Base-by-base conservation (phyloP, 2,888 invertebrate genomes). In the Tinea semifulvella region DNA sequence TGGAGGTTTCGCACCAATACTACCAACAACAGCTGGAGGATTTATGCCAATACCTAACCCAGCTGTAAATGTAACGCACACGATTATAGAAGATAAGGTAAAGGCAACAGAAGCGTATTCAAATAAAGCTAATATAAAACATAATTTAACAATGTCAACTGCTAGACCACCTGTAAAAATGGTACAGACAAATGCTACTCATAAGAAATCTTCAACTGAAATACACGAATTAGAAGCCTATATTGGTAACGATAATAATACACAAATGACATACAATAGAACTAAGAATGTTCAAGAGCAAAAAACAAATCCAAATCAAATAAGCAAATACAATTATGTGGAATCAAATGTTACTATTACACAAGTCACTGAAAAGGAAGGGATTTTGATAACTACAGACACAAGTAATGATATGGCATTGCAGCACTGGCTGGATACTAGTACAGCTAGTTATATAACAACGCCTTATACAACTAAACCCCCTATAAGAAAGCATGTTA, bases 1-100 rank as follows among this genome's bases (percentile, higher is more conserved):
- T 14, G 91, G 91, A 11, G 92, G 92, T 1, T 93, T 93, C 60
- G 75, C 87, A 10, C 93, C 93, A 11, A 83, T 91, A 56, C 61
- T 91, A 13, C 91, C 92, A 1, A 86, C 86, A 27, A 84, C 84
- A 42, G 75, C 85, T 48, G 88, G 90, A 26, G 92, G 92, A 5
- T 92, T 92, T 56, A 84, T 83, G 59, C 92, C 92, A 0, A 59
- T 84, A 82, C 60, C 84, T 74, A 59, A 69, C 52, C 74, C 76
- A 47, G 60, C 57, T 47, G 50, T 63, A 6, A 67, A 65, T 52
- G 50, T 60, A 45, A 54, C 67, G 46, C 60, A 64, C 38, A 59
- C 56, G 46, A 50, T 58, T 39, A 47, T 56, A 17, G 58, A 55
- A 35, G 55, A 52, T 4, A 31, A 18, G 10, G 13, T 43, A 55